Evolutionary conservation across 2,797 vertebrate genomes (phyloP).

Genomic region (Parauchenoglanis punctatus): DNA sequence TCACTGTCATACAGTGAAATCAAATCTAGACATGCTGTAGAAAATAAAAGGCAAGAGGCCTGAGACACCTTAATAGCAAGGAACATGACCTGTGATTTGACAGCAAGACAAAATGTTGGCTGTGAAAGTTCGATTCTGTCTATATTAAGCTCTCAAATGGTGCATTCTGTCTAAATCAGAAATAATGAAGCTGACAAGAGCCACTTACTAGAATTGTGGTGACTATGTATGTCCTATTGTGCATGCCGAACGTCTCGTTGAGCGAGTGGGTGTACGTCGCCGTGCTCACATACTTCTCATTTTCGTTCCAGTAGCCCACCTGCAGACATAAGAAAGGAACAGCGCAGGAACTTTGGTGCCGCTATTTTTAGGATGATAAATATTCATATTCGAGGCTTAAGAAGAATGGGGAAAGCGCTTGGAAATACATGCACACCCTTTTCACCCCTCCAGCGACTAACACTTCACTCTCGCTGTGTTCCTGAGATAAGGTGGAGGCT

Average conservation of each 20-base stretch:
- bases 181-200: background rate
- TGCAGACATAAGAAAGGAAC: conserved; percentile 62
- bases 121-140: background rate
- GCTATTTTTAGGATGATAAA: conserved; percentile 59
- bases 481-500: conserved; percentile 44
- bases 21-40: background rate
- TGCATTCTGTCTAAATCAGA: conserved; percentile 1
- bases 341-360: conserved; percentile 36
- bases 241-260: conserved; percentile 86
- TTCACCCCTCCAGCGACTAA: conserved; percentile 52
- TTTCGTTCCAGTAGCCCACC: conserved; percentile 96
- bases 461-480: conserved; percentile 45
- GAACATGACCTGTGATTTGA: conserved; percentile 16
- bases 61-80: conserved; percentile 12
- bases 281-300: conserved; percentile 86
- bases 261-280: conserved; percentile 77
- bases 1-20: background rate
- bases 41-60: background rate
- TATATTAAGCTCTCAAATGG: conserved; percentile 1
- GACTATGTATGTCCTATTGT: conserved; percentile 91
- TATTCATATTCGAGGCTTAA: conserved; percentile 56
- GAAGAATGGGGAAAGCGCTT: conserved; percentile 53
- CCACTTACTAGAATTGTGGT: conserved; percentile 94
- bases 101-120: conserved; percentile 3
- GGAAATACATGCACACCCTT: conserved; percentile 49